A percentile compares a stretch with the other conserved stretches of the same genome.
Conservation (phyloP, 2,113 vertebrate species). For the Rhodinocichla rosea region DNA sequence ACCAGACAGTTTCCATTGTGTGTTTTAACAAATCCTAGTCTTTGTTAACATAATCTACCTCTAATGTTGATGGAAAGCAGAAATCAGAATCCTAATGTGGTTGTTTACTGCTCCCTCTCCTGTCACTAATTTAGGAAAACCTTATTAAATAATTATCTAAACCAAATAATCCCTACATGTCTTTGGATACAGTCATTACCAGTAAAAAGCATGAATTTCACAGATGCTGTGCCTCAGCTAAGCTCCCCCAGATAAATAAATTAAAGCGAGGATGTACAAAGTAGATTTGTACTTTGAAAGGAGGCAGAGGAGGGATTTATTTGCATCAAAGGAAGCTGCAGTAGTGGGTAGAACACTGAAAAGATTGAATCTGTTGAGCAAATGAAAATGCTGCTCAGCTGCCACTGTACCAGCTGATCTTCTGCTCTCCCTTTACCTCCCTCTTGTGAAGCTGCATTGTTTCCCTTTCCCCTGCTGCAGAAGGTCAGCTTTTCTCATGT, state of each 20-base stretch:
- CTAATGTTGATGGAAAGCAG: neutral
- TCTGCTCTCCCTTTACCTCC: neutral
- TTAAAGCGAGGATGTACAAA: slow-evolving; percentile 5
- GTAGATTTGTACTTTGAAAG: slow-evolving; percentile 48
- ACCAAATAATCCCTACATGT: neutral
- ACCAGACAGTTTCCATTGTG: neutral
- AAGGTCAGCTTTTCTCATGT: neutral
- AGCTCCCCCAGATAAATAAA: slow-evolving; percentile 20
- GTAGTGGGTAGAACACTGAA: slow-evolving; percentile 33
- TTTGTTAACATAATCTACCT: neutral
- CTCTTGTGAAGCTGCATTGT: neutral
- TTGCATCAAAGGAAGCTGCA: slow-evolving; percentile 53
- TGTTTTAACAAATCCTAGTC: slow-evolving; percentile 11
- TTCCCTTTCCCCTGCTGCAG: neutral
- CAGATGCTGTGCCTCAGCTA: slow-evolving; percentile 21
- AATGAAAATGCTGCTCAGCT: slow-evolving; percentile 34
- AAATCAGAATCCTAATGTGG: neutral
- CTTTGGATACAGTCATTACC: neutral
- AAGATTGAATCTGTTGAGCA: slow-evolving; percentile 46
- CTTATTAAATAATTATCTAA: slow-evolving; percentile 25
- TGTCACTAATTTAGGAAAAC: slow-evolving; percentile 17
- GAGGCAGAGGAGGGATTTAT: slow-evolving; percentile 48
- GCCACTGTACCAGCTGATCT: slow-evolving; percentile 5
- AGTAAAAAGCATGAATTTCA: slow-evolving; percentile 19
- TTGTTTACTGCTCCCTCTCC: neutral